These are phyloP conservation scores for Phrynosoma blainvillii DNA, from an alignment of 2,113 vertebrate genomes.

Conservation along the genomic window DNA sequence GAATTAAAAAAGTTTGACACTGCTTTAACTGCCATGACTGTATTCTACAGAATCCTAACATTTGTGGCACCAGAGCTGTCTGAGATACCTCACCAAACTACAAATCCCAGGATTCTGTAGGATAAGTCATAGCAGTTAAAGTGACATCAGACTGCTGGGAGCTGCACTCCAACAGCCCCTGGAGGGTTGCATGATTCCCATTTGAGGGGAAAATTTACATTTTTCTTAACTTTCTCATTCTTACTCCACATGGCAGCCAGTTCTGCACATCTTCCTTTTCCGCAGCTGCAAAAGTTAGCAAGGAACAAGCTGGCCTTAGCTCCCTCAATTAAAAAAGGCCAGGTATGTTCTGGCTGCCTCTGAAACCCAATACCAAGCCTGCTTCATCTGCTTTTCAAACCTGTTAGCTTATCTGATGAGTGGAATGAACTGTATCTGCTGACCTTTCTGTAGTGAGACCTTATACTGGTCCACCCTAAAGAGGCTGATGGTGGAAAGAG, in stretches of 20 bases:
- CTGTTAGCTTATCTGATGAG: background rate
- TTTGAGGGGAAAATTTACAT: background rate
- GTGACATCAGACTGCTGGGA: too few species aligned
- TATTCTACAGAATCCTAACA: too few species aligned
- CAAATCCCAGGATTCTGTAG: too few species aligned
- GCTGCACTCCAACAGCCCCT: too few species aligned
- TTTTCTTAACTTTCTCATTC: background rate
- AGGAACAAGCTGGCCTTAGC: background rate
- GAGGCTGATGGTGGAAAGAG: accelerated
- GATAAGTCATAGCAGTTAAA: too few species aligned
- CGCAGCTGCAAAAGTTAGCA: background rate
- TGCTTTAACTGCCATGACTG: too few species aligned
- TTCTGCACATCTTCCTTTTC: background rate
- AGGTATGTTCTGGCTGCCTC: background rate
- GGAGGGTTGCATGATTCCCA: background rate
- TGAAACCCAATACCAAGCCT: background rate
- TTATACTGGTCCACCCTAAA: accelerated
- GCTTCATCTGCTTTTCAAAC: background rate
- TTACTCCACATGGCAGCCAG: background rate
- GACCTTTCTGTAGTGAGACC: background rate
- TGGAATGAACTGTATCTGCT: background rate
- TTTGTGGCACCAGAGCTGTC: too few species aligned
- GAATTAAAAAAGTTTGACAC: too few species aligned
- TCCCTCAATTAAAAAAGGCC: background rate
- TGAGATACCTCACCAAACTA: too few species aligned